Base-by-base conservation (phyloP, 2,888 invertebrate genomes). In the Nymphalis urticae region DNA sequence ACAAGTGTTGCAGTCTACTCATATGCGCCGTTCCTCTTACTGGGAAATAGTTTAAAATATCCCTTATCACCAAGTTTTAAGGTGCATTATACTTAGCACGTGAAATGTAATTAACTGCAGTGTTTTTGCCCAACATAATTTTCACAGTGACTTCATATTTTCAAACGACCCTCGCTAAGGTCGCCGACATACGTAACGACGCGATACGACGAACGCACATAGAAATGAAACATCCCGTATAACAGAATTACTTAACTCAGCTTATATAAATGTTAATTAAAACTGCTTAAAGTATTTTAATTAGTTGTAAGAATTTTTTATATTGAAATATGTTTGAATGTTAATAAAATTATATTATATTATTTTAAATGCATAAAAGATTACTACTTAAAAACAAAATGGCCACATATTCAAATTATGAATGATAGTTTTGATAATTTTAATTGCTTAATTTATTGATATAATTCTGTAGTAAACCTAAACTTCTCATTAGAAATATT, bases 111-210 rank as follows among this genome's bases (percentile, higher is more conserved):
- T 76, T 76, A 76, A 75, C 74, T 76, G 74, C 69, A 70, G 70
- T 75, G 71, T 71, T 72, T 70, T 72, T 70, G 74, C 72, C 75
- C 70, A 73, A 76, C 77, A 79, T 79, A 80, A 82, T 82, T 80
- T 82, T 76, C 80, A 78, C 79, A 76, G 77, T 75, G 79, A 81
- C 80, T 82, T 80, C 77, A 82, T 80, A 80, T 80, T 80, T 79
- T 79, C 75, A 79, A 76, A 79, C 75, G 72, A 73, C 75, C 72
- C 69, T 71, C 68, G 62, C 56, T 64, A 48, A 70, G 69, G 68
- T 51, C 53, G 68, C 58, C 50, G 64, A 65, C 68, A 70, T 51
- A 62, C 65, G 66, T 61, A 70, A 67, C 56, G 64, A 61, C 19
- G 64, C 32, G 47, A 47, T 27, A 64, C 42, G 32, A 19, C 17